These are phyloP conservation scores for Mongoloraphidia duomilia DNA, from an alignment of 2,888 invertebrate genomes.

Conservation along the genomic window DNA sequence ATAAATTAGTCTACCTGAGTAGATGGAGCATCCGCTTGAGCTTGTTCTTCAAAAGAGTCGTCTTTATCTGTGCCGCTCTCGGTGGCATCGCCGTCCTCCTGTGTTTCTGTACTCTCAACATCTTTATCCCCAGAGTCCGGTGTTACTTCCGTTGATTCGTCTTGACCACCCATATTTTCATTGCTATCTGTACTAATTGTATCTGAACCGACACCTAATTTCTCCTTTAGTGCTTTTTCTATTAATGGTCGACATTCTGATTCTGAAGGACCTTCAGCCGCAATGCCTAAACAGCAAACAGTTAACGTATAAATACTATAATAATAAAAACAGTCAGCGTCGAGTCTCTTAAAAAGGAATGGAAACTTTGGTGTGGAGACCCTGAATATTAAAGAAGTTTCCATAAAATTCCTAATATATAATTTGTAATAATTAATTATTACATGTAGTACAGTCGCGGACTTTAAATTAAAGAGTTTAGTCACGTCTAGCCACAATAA, in stretches of 20 bases:
- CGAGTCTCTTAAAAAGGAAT: slow-evolving; percentile 12
- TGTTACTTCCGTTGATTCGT: slow-evolving; percentile 20
- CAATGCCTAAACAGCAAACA: slow-evolving; percentile 14
- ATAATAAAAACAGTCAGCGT: no score
- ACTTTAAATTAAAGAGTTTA: no score
- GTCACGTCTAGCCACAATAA: no score
- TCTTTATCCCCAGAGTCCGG: slow-evolving; percentile 17
- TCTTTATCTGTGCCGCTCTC: neutral
- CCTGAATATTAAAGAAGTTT: no score
- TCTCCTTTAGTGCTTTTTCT: slow-evolving; percentile 69
- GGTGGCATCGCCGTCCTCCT: slow-evolving; percentile 13
- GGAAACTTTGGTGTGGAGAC: slow-evolving; percentile 13
- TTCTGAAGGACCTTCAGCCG: slow-evolving; percentile 47
- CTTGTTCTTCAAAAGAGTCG: no score
- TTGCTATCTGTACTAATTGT: neutral
- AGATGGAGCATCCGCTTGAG: no score
- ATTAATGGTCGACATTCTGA: slow-evolving; percentile 86
- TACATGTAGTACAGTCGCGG: no score
- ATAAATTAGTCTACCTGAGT: no score
- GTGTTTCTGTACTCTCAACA: slow-evolving; percentile 16
- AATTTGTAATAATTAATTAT: no score
- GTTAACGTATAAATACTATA: no score
- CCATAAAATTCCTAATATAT: slow-evolving; percentile 10
- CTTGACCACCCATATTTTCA: slow-evolving; percentile 6
- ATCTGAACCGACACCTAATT: neutral